These are phyloP conservation scores for Monomorium pharaonis DNA, from an alignment of 1,140 invertebrate genomes.

Conservation along the genomic window DNA sequence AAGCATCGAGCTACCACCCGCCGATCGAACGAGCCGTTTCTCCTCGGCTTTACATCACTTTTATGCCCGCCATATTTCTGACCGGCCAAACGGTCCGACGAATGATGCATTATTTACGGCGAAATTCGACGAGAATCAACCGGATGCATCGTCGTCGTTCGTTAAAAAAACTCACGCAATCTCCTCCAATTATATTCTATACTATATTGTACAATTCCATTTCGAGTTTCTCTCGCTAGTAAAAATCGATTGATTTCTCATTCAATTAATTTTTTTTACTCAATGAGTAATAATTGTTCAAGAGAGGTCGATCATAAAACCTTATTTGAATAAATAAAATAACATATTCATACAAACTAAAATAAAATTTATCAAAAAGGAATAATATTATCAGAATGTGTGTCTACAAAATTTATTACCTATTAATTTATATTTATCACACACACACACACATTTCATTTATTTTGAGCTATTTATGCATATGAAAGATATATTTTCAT, in stretches of 20 bases:
- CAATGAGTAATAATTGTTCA: not conserved
- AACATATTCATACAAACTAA: not conserved
- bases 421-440: not conserved
- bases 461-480: not conserved
- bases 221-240: not conserved
- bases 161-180: conserved; percentile 16
- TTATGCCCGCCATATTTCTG: conserved; percentile 70
- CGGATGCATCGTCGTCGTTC: conserved; percentile 25
- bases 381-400: not conserved
- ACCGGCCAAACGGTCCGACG: conserved; percentile 66
- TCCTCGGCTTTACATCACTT: conserved; percentile 67
- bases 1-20: conserved; percentile 39
- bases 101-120: conserved; percentile 74
- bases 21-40: conserved; percentile 65
- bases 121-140: conserved; percentile 63
- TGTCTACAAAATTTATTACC: not conserved
- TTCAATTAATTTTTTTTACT: not conserved
- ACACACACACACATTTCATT: not conserved
- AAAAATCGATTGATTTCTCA: not conserved
- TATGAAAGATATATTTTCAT: not conserved
- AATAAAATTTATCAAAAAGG: not conserved
- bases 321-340: not conserved
- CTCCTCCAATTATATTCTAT: not conserved
- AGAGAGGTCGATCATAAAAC: not conserved
- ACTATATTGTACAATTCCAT: not conserved